Base-by-base conservation (phyloP, 2,888 invertebrate species). In the Ryuthela nishihirai region DNA sequence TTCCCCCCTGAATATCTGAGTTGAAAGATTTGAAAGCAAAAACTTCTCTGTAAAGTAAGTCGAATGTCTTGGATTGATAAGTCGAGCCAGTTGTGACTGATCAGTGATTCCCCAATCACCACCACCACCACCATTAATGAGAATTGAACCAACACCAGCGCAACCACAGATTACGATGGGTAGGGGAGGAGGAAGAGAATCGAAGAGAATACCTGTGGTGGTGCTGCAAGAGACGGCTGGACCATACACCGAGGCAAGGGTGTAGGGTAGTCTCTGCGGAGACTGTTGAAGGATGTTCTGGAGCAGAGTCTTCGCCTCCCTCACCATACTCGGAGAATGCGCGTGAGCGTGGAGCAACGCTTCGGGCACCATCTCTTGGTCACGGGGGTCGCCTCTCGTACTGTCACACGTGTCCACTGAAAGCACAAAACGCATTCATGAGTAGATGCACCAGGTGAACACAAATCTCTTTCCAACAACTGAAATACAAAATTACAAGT, bases 211-310 rank as follows among this genome's bases (percentile, higher is more conserved):
- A 49, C 42, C 41, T 34, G 40, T 49, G 23, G 32, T 24, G 5
- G 38, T 15, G 29, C 20, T 41, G 25, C 49, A 49, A 6, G 42
- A 34, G 1, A 38, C 43, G 21, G 47, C 25, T 20, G 54, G 43
- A 20, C 21, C 29, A 24, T 46, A 44, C 35, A 49, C 45, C n/a
- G 54, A 44, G 20, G 43, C 43, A 26, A 61, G 32, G 6, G 48
- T 41, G 43, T 53, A 58, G n/a, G 38, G 48, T n/a, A 48, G n/a
- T 23, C 46, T 43, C 26, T 61, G 54, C 4, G 55, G 56, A 1
- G 48, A 42, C 15, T 79, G 79, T 47, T 67, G 67, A 7, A 69
- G 60, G 24, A 69, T 68, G 23, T 66, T 67, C 45, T 68, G 69
- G 12, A 68, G 60, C n/a, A 69, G 52, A 4, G 68, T 67, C 26